Conservation (phyloP, 2,888 invertebrate genomes). For the Hypomecis punctinalis region DNA sequence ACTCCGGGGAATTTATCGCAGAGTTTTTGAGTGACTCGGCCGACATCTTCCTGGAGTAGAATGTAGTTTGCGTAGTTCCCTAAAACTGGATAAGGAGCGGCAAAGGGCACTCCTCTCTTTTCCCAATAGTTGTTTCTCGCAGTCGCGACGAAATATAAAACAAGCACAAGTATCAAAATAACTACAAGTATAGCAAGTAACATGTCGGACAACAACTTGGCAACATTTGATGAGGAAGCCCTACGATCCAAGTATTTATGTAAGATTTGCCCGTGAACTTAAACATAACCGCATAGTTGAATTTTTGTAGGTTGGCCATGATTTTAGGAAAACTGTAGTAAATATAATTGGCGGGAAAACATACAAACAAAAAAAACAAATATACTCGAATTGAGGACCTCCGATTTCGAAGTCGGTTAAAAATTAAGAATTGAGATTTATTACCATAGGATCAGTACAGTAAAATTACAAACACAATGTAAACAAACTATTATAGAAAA, state of each 20-base stretch:
- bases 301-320: neutral
- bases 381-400: no score
- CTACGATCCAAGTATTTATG: neutral
- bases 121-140: constrained; percentile 62
- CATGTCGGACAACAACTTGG: neutral
- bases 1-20: constrained; percentile 58
- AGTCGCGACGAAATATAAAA: constrained; percentile 45
- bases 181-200: constrained; percentile 7
- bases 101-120: constrained; percentile 54
- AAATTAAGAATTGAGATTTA: no score
- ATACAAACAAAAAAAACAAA: no score
- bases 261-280: neutral
- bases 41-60: constrained; percentile 50
- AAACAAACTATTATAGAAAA: no score
- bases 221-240: neutral
- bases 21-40: constrained; percentile 50
- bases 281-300: no score
- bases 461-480: no score
- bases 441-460: no score
- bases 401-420: no score
- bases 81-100: constrained; percentile 56
- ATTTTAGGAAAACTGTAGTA: neutral
- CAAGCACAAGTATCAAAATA: constrained; percentile 24
- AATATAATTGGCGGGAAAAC: no score
- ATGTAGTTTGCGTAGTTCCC: constrained; percentile 64